Evolutionary conservation across 2,113 vertebrate genomes (phyloP).

Genomic region (Centropus bengalensis): DNA sequence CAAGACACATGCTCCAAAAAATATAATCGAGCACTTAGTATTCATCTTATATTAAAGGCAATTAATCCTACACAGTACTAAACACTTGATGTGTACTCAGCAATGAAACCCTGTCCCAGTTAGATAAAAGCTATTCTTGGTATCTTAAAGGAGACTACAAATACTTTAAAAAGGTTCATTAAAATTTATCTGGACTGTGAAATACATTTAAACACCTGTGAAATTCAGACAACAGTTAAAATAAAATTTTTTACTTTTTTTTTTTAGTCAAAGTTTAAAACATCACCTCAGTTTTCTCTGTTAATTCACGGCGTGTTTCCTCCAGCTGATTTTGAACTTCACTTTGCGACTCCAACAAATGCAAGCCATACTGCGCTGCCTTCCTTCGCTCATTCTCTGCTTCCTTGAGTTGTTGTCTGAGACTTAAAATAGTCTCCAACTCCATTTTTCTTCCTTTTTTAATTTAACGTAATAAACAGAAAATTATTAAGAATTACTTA

Average conservation of each 20-base stretch:
- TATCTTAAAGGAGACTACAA: neutral
- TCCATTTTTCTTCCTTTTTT: constrained; percentile 61
- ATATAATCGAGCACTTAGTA: neutral
- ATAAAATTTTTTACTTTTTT: neutral
- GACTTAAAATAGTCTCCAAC: constrained; percentile 70
- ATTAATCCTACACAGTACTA: neutral
- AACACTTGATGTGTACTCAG: neutral
- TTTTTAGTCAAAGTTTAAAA: neutral
- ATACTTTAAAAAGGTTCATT: neutral
- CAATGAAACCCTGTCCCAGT: neutral
- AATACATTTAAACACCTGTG: neutral
- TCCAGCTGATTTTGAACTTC: constrained; percentile 88
- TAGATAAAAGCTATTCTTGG: neutral
- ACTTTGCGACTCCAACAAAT: constrained; percentile 86
- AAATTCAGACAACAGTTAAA: neutral
- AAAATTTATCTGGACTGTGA: neutral
- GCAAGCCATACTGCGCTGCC: constrained; percentile 90
- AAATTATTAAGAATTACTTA: neutral
- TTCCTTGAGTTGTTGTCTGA: constrained; percentile 83
- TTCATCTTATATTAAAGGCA: neutral
- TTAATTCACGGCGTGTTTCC: constrained; percentile 86
- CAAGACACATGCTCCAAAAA: neutral
- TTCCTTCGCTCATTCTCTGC: constrained; percentile 83
- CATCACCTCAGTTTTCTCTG: constrained; percentile 83
- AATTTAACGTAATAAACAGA: neutral